Base-by-base conservation (phyloP, 2,797 vertebrate genomes). In the Knipowitschia caucasica region DNA sequence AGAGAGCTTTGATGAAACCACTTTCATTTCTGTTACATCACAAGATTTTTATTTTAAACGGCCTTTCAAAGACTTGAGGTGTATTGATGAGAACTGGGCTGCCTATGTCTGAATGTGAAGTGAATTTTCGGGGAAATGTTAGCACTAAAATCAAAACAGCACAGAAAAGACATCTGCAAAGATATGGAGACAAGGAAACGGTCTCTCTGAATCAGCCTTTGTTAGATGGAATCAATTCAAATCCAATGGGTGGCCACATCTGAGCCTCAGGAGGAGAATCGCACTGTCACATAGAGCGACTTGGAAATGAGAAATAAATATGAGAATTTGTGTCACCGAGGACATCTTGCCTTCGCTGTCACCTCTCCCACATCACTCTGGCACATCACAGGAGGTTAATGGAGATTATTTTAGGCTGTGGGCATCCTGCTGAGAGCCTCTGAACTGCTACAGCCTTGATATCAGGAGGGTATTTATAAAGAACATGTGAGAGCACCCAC, bases 401-500 rank as follows among this genome's bases (percentile, higher is more conserved):
- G 62, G 60, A 59, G 55, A 83, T 73, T 50, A 74, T 63, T 46
- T 30, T 18, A 20, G 23, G 21, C 17, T 15, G 23, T 56, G 44
- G 60, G 30, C n/a, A 40, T 45, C 50, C 18, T 12, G 46, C 67
- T 64, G 52, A 71, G 57, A 44, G 63, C 52, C 7, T 17, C 36
- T 10, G 10, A 3, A 38, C 17, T 38, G 34, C 34, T 18, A 53
- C 44, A 29, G 47, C 29, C 42, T 50, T 56, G 46, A 51, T 31
- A 51, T 78, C 62, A 35, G 42, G 39, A 50, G 21, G 40, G 50
- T 47, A 61, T 58, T 68, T n/a, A n/a, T n/a, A 65, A 67, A 56
- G 24, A 12, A 14, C 29, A 46, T 46, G 34, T 47, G 18, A 39
- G 17, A 42, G 34, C 18, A 53, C 25, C 45, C 7, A 3, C 42